Conservation (phyloP, 2,797 vertebrate genomes). For the Rhincodon typus region DNA sequence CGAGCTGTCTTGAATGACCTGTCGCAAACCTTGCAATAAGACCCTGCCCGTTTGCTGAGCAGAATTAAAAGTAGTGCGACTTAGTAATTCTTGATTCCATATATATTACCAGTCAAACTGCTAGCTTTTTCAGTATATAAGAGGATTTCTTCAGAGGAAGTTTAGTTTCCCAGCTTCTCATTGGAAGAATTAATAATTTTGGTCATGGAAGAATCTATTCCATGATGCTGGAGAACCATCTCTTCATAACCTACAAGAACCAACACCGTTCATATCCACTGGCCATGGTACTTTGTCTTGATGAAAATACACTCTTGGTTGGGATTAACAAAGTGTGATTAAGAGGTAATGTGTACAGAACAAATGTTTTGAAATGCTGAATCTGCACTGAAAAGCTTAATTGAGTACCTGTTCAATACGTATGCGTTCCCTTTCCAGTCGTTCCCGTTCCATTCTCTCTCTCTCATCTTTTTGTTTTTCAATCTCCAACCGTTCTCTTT, state of each 20-base stretch:
- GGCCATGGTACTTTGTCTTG: not conserved
- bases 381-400: not conserved
- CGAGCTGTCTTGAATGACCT: too few species aligned
- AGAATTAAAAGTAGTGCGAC: too few species aligned
- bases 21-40: too few species aligned
- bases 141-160: too few species aligned
- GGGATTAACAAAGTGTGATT: not conserved
- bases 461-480: slow-evolving; percentile 87
- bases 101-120: too few species aligned
- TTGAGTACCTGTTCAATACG: slow-evolving; percentile 73
- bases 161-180: not conserved
- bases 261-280: not conserved
- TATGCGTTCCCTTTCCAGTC: slow-evolving; percentile 84
- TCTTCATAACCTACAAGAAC: not conserved
- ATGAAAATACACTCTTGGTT: not conserved
- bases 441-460: slow-evolving; percentile 88
- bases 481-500: slow-evolving; percentile 85
- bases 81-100: too few species aligned
- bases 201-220: not conserved
- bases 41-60: too few species aligned
- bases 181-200: not conserved
- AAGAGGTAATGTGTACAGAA: not conserved
- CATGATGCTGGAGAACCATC: not conserved
- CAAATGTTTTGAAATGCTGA: not conserved
- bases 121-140: too few species aligned